These are phyloP conservation scores for Pipistrellus pygmaeus DNA, from an alignment of 2,797 vertebrate species.

Conservation along the genomic window DNA sequence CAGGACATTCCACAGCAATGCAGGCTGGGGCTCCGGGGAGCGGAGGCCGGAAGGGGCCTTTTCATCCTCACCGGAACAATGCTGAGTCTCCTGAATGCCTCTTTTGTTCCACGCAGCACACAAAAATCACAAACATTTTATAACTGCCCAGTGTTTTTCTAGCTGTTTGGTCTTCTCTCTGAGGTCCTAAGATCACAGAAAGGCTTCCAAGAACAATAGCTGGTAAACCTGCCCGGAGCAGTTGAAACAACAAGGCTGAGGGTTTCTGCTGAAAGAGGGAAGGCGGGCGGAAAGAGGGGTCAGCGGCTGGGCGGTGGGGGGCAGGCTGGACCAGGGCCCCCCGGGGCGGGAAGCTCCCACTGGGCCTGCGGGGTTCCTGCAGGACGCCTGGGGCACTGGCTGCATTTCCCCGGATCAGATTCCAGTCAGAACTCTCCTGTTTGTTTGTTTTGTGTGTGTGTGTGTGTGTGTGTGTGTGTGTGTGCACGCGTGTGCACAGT, in stretches of 20 bases:
- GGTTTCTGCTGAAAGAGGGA: conserved; percentile 41
- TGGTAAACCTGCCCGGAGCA: conserved; percentile 49
- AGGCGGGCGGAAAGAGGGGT: neutral
- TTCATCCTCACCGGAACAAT: conserved; percentile 46
- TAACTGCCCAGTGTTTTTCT: conserved; percentile 70
- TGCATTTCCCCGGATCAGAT: conserved; percentile 49
- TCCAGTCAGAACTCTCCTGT: conserved; percentile 57
- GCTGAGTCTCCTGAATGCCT: conserved; percentile 74
- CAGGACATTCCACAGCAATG: neutral
- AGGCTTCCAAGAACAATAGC: conserved; percentile 78
- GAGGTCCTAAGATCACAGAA: conserved; percentile 73
- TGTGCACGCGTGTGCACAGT: too few relatives aligned
- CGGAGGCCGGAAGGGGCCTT: neutral
- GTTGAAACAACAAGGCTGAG: conserved; percentile 68
- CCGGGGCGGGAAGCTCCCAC: conserved; percentile 4
- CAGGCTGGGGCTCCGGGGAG: neutral
- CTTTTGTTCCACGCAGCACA: conserved; percentile 66
- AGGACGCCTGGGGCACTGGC: neutral
- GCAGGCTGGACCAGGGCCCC: neutral
- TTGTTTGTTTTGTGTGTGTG: too few relatives aligned
- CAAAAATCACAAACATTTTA: conserved; percentile 71
- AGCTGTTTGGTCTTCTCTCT: conserved; percentile 79
- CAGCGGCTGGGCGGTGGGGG: neutral
- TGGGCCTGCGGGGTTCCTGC: conserved; percentile 24
- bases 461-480: too few relatives aligned